Evolutionary conservation across 1,140 invertebrate species (phyloP).

Genomic region (Aricia agestis): DNA sequence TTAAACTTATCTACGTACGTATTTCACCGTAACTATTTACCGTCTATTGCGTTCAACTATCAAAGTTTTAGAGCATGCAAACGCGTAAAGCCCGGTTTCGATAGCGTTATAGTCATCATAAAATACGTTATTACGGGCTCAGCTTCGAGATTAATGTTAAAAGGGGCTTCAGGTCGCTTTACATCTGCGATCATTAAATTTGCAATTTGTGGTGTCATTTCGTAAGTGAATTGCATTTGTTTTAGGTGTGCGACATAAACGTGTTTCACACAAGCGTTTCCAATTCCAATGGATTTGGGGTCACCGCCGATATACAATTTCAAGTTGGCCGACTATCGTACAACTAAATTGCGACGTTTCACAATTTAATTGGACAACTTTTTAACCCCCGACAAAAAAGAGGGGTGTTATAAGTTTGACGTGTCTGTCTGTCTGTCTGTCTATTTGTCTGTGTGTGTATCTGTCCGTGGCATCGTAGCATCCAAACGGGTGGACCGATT

Average conservation of each 20-base stretch:
- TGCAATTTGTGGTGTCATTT: conserved; percentile 4
- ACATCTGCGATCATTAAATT: conserved; percentile 4
- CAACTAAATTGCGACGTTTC: no score
- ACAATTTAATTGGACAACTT: no score
- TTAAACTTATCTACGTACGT: not conserved
- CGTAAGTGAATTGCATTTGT: conserved; percentile 3
- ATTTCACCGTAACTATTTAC: conserved; percentile 18
- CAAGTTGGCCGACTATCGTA: no score
- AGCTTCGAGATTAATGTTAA: conserved; percentile 24
- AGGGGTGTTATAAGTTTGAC: no score
- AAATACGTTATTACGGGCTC: conserved; percentile 37
- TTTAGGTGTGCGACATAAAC: not conserved
- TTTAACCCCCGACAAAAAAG: no score
- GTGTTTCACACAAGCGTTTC: not conserved
- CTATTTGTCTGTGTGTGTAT: no score
- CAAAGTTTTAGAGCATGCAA: conserved; percentile 37
- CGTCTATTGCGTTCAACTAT: conserved; percentile 32
- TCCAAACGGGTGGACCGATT: no score
- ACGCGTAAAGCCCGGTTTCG: conserved; percentile 36
- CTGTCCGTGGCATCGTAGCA: no score
- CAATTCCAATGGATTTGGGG: no score
- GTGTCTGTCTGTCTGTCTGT: no score
- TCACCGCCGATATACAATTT: no score
- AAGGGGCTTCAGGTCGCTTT: conserved; percentile 11
- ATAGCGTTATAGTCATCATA: conserved; percentile 38